Conservation (phyloP, 2,888 invertebrate genomes). For the Psococerastis gibbosa region DNA sequence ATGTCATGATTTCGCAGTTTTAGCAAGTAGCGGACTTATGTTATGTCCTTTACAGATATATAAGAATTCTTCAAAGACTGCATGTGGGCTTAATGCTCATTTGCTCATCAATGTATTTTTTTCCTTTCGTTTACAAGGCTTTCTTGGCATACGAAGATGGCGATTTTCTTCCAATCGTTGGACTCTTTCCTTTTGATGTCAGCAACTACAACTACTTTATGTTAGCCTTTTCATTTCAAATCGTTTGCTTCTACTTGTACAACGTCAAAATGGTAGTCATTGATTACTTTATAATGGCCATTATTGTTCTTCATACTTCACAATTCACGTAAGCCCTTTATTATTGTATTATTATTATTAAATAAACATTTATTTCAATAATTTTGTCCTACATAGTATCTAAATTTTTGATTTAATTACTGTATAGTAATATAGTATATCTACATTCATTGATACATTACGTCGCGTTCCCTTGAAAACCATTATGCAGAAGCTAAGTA, state of each 20-base stretch:
- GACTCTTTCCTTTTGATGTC: not conserved
- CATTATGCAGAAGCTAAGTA: no score
- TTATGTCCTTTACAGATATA: slow-evolving; percentile 1
- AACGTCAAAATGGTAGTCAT: slow-evolving; percentile 5
- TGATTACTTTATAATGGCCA: not conserved
- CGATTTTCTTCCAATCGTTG: not conserved
- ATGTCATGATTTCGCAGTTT: not conserved
- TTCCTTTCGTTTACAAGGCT: not conserved
- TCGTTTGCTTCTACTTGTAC: not conserved
- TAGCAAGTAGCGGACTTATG: not conserved
- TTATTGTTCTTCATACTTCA: slow-evolving; percentile 7
- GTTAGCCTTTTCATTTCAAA: not conserved
- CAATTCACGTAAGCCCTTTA: slow-evolving; percentile 1
- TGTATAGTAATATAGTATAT: no score
- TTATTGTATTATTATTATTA: no score
- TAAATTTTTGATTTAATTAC: no score
- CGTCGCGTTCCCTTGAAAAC: no score
- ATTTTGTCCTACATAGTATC: no score
- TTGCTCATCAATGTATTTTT: not conserved
- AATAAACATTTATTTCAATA: no score
- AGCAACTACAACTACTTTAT: not conserved
- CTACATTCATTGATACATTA: no score
- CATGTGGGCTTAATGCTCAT: not conserved
- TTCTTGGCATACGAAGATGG: not conserved
- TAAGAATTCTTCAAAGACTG: not conserved